Conservation (phyloP, 2,113 vertebrate genomes). For the Pogona vitticeps region DNA sequence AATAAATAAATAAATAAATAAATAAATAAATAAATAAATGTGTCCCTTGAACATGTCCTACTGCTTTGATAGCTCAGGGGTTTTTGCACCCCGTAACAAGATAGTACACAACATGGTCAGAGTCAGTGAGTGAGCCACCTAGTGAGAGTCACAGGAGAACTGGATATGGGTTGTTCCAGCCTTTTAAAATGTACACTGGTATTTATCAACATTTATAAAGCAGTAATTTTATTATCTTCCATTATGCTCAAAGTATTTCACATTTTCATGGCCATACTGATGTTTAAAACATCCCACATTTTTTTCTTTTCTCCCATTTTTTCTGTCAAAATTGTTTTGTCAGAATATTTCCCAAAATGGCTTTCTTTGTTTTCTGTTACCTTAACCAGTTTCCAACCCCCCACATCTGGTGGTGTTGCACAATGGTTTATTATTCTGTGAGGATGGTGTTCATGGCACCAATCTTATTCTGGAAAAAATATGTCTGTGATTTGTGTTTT, state of each 20-base stretch:
- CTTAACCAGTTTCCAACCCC: slow-evolving; percentile 46
- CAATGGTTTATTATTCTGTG: slow-evolving; percentile 47
- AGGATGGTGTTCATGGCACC: slow-evolving; percentile 40
- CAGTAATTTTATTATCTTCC: slow-evolving; percentile 58
- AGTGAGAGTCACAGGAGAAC: too few relatives aligned
- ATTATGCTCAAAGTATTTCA: slow-evolving; percentile 69
- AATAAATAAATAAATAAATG: too few relatives aligned
- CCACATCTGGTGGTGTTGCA: slow-evolving; percentile 46
- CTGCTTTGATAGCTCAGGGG: slow-evolving; percentile 33
- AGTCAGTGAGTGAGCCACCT: too few relatives aligned
- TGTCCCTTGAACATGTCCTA: too few relatives aligned
- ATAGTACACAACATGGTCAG: too few relatives aligned
- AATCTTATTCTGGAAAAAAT: slow-evolving; percentile 31
- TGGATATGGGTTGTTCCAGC: too few relatives aligned
- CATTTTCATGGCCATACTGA: slow-evolving; percentile 69
- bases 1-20: too few relatives aligned
- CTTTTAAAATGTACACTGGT: not conserved
- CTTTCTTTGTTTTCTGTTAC: slow-evolving; percentile 60
- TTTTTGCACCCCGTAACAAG: too few relatives aligned
- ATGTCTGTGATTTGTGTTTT: slow-evolving; percentile 53
- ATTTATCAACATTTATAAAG: slow-evolving; percentile 43
- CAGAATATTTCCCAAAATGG: slow-evolving; percentile 63
- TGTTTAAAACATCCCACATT: slow-evolving; percentile 62
- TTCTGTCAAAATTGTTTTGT: slow-evolving; percentile 60
- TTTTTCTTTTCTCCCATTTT: slow-evolving; percentile 62